Conservation (phyloP, 2,888 invertebrate species). For the Anthoptus insignis region DNA sequence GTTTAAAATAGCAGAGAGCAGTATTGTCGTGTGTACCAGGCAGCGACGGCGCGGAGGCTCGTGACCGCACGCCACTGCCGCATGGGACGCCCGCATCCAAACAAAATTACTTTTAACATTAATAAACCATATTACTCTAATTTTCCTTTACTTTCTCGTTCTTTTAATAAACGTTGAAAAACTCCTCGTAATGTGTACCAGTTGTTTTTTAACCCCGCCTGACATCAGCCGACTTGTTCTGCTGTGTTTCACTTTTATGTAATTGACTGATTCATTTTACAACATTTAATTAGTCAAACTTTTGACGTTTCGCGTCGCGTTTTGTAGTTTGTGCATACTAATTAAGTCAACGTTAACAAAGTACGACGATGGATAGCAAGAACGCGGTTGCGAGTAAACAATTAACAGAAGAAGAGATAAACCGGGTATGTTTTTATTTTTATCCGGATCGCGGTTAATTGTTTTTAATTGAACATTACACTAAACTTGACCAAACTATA, state of each 20-base stretch:
- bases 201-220: slow-evolving; percentile 83
- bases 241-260: slow-evolving; percentile 50
- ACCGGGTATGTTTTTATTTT: slow-evolving; percentile 65
- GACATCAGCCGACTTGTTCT: slow-evolving; percentile 75
- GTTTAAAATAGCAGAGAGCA: slow-evolving; percentile 44
- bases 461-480: no score
- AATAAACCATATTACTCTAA: slow-evolving; percentile 85
- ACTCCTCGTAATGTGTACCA: slow-evolving; percentile 76
- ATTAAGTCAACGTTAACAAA: slow-evolving; percentile 41
- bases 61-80: slow-evolving; percentile 71
- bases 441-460: no score
- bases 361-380: slow-evolving; percentile 62
- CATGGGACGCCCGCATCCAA: slow-evolving; percentile 64
- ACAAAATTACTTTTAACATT: slow-evolving; percentile 83
- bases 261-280: slow-evolving; percentile 51
- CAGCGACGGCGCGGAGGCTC: slow-evolving; percentile 58
- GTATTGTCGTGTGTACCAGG: slow-evolving; percentile 58
- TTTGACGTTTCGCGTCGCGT: slow-evolving; percentile 34
- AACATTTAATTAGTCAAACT: slow-evolving; percentile 44
- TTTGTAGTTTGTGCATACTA: slow-evolving; percentile 37
- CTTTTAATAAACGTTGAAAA: slow-evolving; percentile 84
- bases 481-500: no score
- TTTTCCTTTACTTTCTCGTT: slow-evolving; percentile 82
- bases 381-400: slow-evolving; percentile 65
- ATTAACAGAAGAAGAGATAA: slow-evolving; percentile 79